Evolutionary conservation across 2,888 invertebrate species (phyloP).

Genomic region (Epistrophe eligans): DNA sequence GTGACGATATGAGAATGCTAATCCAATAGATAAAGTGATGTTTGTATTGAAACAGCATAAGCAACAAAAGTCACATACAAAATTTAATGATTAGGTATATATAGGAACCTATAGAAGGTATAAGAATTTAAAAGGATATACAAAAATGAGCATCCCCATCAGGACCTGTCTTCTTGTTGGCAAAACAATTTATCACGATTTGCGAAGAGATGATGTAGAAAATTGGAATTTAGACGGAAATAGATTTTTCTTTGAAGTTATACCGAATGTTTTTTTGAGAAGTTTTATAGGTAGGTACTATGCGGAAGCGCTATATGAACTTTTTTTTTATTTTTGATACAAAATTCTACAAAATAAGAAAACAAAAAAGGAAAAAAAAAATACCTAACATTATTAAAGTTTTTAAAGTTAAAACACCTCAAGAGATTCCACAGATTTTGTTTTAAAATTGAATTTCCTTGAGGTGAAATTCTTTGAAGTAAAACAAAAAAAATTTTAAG

Average conservation of each 20-base stretch:
- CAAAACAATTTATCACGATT: constrained; percentile 56
- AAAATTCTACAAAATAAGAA: not conserved
- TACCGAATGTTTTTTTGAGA: constrained; percentile 3
- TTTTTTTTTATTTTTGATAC: not conserved
- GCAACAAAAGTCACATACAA: constrained; percentile 22
- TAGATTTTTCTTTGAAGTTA: constrained; percentile 20
- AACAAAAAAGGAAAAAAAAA: not conserved
- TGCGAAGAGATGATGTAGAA: constrained; percentile 38
- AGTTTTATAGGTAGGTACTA: not conserved
- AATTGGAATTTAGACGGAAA: constrained; percentile 29
- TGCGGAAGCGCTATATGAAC: not conserved
- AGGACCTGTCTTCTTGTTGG: constrained; percentile 6
- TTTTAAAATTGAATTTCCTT: too few relatives aligned
- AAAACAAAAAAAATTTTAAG: too few relatives aligned
- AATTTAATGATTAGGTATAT: constrained; percentile 21
- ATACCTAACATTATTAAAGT: not conserved
- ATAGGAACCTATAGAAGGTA: not conserved
- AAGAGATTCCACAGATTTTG: too few relatives aligned
- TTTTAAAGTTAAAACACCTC: not conserved
- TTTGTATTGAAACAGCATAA: not conserved
- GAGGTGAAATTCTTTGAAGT: too few relatives aligned
- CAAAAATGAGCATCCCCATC: not conserved
- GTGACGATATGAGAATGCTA: constrained; percentile 49
- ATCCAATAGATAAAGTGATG: constrained; percentile 44
- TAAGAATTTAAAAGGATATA: constrained; percentile 8